phyloP scores from a whole-genome alignment of 2,797 vertebrate genomes.

The Pseudomugil gertrudae region DNA sequence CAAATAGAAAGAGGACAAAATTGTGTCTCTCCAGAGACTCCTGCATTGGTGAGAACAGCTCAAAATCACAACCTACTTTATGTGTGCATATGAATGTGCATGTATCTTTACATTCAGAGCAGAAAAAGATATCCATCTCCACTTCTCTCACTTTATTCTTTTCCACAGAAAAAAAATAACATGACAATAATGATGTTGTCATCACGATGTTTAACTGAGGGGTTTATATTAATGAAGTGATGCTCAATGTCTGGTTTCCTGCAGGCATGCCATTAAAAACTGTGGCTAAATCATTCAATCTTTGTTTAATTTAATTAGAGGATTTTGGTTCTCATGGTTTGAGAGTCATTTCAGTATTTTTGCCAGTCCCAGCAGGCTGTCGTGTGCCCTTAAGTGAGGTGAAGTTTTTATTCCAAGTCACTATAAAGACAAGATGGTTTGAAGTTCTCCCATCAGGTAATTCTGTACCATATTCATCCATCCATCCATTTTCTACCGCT shows the following conservation, averaged over 20 bases:
- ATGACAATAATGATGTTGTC: background rate
- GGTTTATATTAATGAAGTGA: background rate
- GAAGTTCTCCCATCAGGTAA: background rate
- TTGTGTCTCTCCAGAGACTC: slow-evolving; percentile 46
- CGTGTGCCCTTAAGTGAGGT: background rate
- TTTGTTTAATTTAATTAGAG: background rate
- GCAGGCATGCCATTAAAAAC: background rate
- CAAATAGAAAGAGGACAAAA: slow-evolving; percentile 65
- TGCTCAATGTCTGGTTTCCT: slow-evolving; percentile 1
- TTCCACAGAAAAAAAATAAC: background rate
- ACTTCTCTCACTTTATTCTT: background rate
- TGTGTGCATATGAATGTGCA: slow-evolving; percentile 10
- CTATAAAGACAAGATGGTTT: background rate
- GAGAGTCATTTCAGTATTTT: background rate
- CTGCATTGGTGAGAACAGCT: slow-evolving; percentile 49
- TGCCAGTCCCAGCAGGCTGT: background rate
- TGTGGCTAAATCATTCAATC: background rate
- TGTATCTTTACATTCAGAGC: background rate
- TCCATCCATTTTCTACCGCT: no score
- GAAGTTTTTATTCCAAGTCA: background rate
- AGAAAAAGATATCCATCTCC: background rate
- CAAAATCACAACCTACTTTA: slow-evolving; percentile 36
- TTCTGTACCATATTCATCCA: no score
- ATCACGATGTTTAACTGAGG: background rate
- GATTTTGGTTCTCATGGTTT: slow-evolving; percentile 2